Evolutionary conservation across 1,140 invertebrate species (phyloP).

Genomic region (Drosophila leontia): DNA sequence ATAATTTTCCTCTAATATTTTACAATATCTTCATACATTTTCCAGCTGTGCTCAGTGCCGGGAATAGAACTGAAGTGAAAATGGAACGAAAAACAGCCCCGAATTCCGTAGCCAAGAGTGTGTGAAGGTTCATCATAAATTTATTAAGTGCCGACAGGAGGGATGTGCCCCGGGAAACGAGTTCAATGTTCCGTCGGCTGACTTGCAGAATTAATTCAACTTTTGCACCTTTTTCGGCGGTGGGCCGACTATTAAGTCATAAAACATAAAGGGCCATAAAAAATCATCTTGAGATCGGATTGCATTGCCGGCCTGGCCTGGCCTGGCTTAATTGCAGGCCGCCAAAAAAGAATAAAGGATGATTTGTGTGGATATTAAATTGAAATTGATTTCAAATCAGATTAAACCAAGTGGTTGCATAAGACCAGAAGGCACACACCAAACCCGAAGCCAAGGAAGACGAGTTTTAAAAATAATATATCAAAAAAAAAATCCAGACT

Average conservation of each 20-base stretch:
- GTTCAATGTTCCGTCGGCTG: constrained; percentile 37
- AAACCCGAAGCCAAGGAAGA: background rate
- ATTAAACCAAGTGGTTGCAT: constrained; percentile 31
- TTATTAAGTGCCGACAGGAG: constrained; percentile 72
- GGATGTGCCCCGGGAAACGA: constrained; percentile 47
- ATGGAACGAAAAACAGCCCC: constrained; percentile 20
- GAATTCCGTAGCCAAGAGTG: constrained; percentile 36
- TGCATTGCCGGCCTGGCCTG: constrained; percentile 11
- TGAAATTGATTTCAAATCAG: constrained; percentile 41
- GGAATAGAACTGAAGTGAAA: background rate
- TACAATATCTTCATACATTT: background rate
- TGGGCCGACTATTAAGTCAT: constrained; percentile 42
- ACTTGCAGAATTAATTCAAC: constrained; percentile 32
- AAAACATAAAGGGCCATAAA: constrained; percentile 48
- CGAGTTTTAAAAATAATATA: constrained; percentile 6
- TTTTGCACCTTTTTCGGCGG: constrained; percentile 9
- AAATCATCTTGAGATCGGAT: constrained; percentile 53
- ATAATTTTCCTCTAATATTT: background rate
- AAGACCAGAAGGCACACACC: background rate
- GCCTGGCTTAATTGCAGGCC: constrained; percentile 30
- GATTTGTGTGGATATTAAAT: constrained; percentile 48
- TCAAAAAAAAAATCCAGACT: constrained; percentile 31
- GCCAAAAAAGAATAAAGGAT: constrained; percentile 28
- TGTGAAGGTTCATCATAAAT: constrained; percentile 78
- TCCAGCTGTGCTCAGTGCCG: background rate